phyloP scores from a whole-genome alignment of 2,888 invertebrate species.

The Lasius platythorax region DNA sequence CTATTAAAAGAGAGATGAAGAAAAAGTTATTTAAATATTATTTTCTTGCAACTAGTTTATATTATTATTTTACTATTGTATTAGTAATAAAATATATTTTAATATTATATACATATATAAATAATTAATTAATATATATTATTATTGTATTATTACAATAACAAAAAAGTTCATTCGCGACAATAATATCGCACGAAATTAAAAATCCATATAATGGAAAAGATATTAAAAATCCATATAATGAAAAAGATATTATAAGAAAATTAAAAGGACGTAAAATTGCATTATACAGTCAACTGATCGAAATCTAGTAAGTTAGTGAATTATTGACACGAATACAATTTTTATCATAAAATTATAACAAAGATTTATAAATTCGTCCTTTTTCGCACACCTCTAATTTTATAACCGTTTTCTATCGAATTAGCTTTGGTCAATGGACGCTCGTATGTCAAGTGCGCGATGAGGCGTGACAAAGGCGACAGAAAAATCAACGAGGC shows the following conservation, averaged over 20 bases:
- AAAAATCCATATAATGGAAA: background rate
- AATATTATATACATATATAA: no score
- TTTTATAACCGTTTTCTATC: slow-evolving; percentile 16
- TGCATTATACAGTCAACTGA: background rate
- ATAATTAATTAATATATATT: background rate
- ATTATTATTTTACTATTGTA: background rate
- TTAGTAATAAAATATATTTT: background rate
- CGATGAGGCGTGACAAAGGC: slow-evolving; percentile 25
- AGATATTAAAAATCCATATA: background rate
- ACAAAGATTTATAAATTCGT: background rate
- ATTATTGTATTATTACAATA: background rate
- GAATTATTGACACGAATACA: background rate
- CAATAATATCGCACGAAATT: background rate
- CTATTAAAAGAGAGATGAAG: background rate
- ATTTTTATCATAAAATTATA: background rate
- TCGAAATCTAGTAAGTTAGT: background rate
- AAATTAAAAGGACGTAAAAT: background rate
- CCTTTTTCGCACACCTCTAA: background rate
- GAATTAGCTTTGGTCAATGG: slow-evolving; percentile 40
- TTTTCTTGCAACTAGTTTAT: background rate
- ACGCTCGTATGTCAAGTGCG: slow-evolving; percentile 25
- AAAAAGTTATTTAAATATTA: background rate
- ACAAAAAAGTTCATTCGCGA: background rate
- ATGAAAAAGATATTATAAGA: background rate
- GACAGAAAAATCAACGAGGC: slow-evolving; percentile 36